phyloP scores from a whole-genome alignment of 2,113 vertebrate species.

The Isichthys henryi region DNA sequence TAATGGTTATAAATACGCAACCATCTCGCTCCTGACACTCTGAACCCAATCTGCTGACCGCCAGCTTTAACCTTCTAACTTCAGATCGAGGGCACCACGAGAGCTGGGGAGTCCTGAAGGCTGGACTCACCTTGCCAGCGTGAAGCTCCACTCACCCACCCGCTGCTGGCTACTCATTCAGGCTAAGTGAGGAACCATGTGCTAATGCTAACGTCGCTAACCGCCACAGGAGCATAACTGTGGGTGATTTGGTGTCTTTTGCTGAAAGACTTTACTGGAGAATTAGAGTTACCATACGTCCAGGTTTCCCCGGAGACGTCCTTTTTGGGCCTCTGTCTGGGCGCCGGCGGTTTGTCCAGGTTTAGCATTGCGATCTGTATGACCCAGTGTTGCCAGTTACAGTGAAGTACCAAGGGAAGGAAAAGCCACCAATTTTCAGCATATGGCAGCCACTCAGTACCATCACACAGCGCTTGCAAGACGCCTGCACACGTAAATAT shows the following conservation, averaged over 20 bases:
- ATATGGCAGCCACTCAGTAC: not conserved
- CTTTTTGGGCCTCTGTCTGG: not conserved
- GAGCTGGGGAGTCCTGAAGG: constrained; percentile 56
- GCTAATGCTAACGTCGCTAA: not conserved
- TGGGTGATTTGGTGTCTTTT: not conserved
- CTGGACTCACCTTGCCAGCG: constrained; percentile 58
- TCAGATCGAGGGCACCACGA: constrained; percentile 29
- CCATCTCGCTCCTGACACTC: constrained; percentile 48
- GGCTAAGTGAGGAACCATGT: constrained; percentile 7
- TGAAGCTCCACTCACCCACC: constrained; percentile 7
- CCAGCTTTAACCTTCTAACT: constrained; percentile 48
- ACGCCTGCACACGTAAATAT: not conserved
- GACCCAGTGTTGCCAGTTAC: not conserved
- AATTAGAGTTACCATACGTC: not conserved
- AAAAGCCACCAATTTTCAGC: not conserved
- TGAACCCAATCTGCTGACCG: constrained; percentile 52
- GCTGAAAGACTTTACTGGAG: not conserved
- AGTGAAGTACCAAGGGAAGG: not conserved
- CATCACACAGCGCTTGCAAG: not conserved
- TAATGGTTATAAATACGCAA: constrained; percentile 62
- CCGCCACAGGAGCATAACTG: not conserved
- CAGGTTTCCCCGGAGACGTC: not conserved
- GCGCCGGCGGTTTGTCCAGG: not conserved
- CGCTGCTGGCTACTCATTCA: not conserved
- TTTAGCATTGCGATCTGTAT: not conserved